Percentiles rank a stretch among this genome's conserved stretches.
Evolutionary conservation across 2,797 vertebrate species (phyloP).

Genomic region (Podarcis siculus): DNA sequence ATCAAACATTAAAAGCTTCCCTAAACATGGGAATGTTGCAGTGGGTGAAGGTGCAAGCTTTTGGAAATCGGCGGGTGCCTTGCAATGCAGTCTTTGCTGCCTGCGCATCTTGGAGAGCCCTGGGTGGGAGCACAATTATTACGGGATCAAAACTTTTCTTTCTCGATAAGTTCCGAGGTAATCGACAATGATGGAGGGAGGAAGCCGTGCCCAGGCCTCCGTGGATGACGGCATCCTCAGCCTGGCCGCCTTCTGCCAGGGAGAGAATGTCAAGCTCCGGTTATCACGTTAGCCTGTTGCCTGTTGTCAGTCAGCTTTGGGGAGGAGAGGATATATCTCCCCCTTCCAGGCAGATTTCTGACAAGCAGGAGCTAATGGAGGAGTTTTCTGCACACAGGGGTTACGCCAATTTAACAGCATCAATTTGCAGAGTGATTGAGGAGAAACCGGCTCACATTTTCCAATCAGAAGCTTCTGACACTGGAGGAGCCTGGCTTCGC

Average conservation of each 20-base stretch:
- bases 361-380: constrained; percentile 4
- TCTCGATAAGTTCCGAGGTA: not conserved
- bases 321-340: not conserved
- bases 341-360: constrained; percentile 19
- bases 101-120: not conserved
- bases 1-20: no score
- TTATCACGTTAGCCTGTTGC: constrained; percentile 1
- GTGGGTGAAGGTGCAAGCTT: no score
- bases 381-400: not conserved
- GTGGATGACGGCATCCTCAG: not conserved
- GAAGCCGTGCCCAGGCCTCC: not conserved
- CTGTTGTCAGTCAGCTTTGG: not conserved
- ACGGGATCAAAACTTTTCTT: not conserved
- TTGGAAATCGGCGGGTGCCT: no score
- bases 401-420: constrained; percentile 21
- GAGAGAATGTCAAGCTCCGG: not conserved
- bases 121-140: not conserved
- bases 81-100: not conserved
- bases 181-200: not conserved
- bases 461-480: not conserved
- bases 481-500: not conserved
- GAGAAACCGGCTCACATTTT: not conserved
- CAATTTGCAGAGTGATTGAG: not conserved
- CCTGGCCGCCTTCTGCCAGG: not conserved
- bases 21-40: no score